These are phyloP conservation scores for Leptinotarsa haldemani DNA, from an alignment of 2,888 invertebrate genomes.

Conservation along the genomic window DNA sequence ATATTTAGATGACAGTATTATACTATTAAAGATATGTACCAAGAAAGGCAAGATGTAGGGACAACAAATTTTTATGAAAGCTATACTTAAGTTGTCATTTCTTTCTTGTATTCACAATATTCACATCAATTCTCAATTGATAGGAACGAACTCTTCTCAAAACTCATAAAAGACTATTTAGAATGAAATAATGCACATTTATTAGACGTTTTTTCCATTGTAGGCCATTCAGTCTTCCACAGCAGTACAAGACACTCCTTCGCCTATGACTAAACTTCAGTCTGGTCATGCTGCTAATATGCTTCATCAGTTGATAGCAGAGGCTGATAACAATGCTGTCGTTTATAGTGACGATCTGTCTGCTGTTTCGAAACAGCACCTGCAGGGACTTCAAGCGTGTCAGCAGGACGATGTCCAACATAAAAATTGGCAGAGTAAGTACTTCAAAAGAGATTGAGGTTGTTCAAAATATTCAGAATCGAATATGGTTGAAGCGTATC, in stretches of 20 bases:
- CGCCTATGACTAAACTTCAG: slow-evolving; percentile 74
- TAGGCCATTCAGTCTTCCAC: slow-evolving; percentile 69
- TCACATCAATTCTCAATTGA: too few species aligned
- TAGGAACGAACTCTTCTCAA: too few species aligned
- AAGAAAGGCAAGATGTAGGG: too few species aligned
- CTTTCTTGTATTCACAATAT: too few species aligned
- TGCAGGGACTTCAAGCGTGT: slow-evolving; percentile 88
- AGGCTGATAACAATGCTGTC: slow-evolving; percentile 91
- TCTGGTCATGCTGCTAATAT: slow-evolving; percentile 84
- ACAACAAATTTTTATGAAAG: too few species aligned
- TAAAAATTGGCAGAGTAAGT: slow-evolving; percentile 93
- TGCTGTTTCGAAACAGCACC: slow-evolving; percentile 78
- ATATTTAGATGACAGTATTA: too few species aligned
- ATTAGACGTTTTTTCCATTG: slow-evolving; percentile 44
- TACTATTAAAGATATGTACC: too few species aligned
- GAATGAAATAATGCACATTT: neutral
- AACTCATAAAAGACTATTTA: too few species aligned
- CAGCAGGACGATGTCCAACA: slow-evolving; percentile 91
- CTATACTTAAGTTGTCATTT: too few species aligned
- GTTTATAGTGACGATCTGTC: slow-evolving; percentile 96
- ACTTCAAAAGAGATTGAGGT: neutral
- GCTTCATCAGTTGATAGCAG: slow-evolving; percentile 92
- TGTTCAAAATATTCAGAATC: neutral
- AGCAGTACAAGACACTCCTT: slow-evolving; percentile 70
- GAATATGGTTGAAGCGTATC: too few species aligned